Conservation (phyloP, 1,140 invertebrate species). For the Aphelenchoides fujianensis region DNA sequence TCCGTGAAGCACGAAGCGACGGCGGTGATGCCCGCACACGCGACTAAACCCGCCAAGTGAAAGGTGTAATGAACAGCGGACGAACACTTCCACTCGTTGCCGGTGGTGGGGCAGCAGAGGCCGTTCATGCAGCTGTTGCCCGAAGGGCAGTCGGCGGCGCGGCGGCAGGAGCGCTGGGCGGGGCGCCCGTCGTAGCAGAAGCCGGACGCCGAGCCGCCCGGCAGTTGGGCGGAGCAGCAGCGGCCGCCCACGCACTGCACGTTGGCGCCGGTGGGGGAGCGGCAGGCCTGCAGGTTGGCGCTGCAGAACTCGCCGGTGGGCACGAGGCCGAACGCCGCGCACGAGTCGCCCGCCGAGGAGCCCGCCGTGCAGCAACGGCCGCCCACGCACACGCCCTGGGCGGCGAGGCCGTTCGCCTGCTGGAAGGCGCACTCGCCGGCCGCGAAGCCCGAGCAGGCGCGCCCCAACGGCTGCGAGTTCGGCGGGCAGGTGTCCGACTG, state of each 20-base stretch:
- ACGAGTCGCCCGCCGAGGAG: not conserved
- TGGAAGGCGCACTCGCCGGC: not conserved
- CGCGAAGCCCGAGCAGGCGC: not conserved
- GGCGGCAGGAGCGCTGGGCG: not conserved
- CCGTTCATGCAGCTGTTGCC: conserved; percentile 26
- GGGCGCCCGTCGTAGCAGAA: not conserved
- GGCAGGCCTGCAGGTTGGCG: not conserved
- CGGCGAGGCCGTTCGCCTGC: not conserved
- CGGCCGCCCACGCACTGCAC: not conserved
- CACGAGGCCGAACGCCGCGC: not conserved
- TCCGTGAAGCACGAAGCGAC: conserved; percentile 25
- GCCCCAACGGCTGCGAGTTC: not conserved
- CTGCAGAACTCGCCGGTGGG: not conserved
- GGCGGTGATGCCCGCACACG: conserved; percentile 27
- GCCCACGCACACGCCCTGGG: not conserved
- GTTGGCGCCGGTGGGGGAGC: not conserved
- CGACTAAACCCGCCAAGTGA: conserved; percentile 7
- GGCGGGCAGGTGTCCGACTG: conserved; percentile 1
- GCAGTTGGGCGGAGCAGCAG: not conserved
- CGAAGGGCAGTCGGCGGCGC: not conserved
- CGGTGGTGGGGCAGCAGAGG: conserved; percentile 22
- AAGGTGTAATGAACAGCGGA: not conserved
- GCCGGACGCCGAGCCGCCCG: not conserved
- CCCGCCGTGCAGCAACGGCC: not conserved
- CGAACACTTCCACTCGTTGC: conserved; percentile 31